Evolutionary conservation across 2,888 invertebrate genomes (phyloP), one percentile per base, ranked within the genome.

Genomic region (Leptopilina myrica): DNA sequence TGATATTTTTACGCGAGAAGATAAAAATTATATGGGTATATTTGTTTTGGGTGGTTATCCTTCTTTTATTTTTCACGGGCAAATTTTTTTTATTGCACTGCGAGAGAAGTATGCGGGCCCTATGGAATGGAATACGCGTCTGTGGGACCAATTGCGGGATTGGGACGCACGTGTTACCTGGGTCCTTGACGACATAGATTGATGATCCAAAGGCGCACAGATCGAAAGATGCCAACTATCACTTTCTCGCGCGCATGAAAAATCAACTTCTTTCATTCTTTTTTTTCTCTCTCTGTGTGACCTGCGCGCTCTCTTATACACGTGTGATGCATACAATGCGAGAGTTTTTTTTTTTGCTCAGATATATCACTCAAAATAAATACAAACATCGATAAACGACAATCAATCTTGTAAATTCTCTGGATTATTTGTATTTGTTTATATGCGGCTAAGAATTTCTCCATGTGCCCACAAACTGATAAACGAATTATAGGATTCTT

Each of bases 401-500:
- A 49, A 49, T 49, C 49, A 49, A 49, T 49, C 49, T 49, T 67
- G 15, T 67, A 26, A 15, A 67, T 67, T 20, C 9, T 67, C 15
- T 33, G 33, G 15, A 20, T 20, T 20, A 20, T 15, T 62, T 62
- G 20, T 49, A 49, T 67, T 49, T 49, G 15, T 67, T 49, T 15
- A 15, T 43, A 46, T 69, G 78, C 8, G 12, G 65, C 75, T 77
- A 79, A 33, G 56, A 56, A 56, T 33, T 69, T 73, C n/a, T n/a
- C 11, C n/a, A 69, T 26, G 33, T 56, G 40, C 56, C 26, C 40
- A 73, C 56, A 9, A 33, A 56, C 86, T 89, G 86, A 86, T 88
- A 87, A 88, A 88, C 87, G 89, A 88, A 89, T 89, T 87, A 84
- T 82, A 84, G 79, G 80, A 56, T 73, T 64, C 76, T 59, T 69